phyloP scores from a whole-genome alignment of 2,113 vertebrate species.

The Cochlearius cochlearius region DNA sequence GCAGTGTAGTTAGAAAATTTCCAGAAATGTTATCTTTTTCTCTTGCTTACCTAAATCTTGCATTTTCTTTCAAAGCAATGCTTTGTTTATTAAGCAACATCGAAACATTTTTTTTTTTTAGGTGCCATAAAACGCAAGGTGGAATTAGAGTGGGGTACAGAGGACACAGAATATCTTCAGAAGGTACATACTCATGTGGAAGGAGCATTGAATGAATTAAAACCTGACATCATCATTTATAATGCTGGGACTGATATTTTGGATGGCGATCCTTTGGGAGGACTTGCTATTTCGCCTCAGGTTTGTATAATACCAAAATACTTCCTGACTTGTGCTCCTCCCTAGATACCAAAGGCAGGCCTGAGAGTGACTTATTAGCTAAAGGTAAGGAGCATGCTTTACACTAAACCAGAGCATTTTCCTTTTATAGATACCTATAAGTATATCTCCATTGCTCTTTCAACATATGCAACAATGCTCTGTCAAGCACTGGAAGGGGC shows the following conservation, averaged over 20 bases:
- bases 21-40: background rate
- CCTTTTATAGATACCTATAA: rapidly evolving
- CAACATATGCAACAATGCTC: too few species aligned
- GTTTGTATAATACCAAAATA: slow-evolving; percentile 61
- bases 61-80: background rate
- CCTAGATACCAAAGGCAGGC: background rate
- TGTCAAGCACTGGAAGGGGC: too few species aligned
- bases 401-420: too few species aligned
- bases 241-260: slow-evolving; percentile 94
- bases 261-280: slow-evolving; percentile 91
- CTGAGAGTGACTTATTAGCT: background rate
- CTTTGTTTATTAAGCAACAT: background rate
- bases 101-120: slow-evolving; percentile 11
- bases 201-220: slow-evolving; percentile 82
- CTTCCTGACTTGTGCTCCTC: background rate
- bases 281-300: slow-evolving; percentile 90
- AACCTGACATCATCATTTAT: slow-evolving; percentile 87
- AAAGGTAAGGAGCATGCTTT: background rate
- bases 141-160: slow-evolving; percentile 93
- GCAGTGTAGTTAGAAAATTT: background rate
- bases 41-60: background rate
- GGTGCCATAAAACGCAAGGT: slow-evolving; percentile 90
- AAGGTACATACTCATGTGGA: slow-evolving; percentile 85
- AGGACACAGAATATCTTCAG: slow-evolving; percentile 88
- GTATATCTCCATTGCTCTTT: background rate